Percentiles rank a stretch among this genome's conserved stretches.
Conservation (phyloP, 2,113 vertebrate genomes). For the Porphyrio hochstetteri region DNA sequence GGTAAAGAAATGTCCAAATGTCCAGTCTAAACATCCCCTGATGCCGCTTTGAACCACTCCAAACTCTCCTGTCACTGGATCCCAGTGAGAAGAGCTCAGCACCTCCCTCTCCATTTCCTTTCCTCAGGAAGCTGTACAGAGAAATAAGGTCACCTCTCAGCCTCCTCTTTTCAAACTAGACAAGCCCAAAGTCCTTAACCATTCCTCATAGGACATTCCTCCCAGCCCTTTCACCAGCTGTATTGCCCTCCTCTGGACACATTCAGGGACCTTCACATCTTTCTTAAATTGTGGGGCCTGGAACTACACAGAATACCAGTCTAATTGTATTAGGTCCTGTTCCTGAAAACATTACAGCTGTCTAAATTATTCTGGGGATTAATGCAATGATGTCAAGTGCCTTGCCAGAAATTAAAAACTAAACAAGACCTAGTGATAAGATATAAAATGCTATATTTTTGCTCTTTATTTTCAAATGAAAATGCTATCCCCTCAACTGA, state of each 20-base stretch:
- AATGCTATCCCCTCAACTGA: background rate
- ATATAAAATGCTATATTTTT: background rate
- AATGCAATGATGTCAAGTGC: background rate
- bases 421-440: background rate
- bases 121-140: background rate
- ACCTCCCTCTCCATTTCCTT: background rate
- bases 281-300: background rate
- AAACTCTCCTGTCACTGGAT: accelerated
- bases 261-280: background rate
- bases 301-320: background rate
- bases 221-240: background rate
- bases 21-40: background rate
- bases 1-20: background rate
- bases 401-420: background rate
- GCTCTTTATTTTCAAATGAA: background rate
- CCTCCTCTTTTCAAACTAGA: background rate
- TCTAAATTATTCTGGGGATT: background rate
- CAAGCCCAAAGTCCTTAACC: accelerated
- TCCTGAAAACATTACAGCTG: background rate
- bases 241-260: background rate
- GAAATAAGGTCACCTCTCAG: background rate
- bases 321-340: background rate
- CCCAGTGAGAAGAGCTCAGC: background rate
- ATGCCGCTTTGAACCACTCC: background rate
- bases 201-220: background rate